These are phyloP conservation scores for Cyphomyrus plagiostoma DNA, from an alignment of 2,113 vertebrate species.

Conservation along the genomic window DNA sequence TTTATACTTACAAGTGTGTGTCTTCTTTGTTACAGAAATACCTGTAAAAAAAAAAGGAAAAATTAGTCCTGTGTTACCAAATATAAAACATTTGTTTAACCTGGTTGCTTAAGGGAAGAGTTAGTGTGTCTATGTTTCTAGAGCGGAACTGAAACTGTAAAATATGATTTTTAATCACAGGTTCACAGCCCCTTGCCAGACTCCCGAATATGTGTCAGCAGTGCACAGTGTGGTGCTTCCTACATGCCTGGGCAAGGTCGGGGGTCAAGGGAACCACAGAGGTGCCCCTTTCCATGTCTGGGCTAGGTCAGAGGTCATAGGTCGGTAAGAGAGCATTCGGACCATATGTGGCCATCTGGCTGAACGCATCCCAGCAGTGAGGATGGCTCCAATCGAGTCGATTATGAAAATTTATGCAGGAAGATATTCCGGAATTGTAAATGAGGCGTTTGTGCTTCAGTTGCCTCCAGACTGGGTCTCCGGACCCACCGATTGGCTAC, in stretches of 20 bases:
- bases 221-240: not conserved
- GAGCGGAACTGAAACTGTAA: constrained; percentile 3
- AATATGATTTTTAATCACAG: not conserved
- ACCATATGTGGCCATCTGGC: constrained; percentile 1
- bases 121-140: not conserved
- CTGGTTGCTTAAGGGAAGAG: not conserved
- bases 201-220: not conserved
- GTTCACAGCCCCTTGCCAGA: not conserved
- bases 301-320: constrained; percentile 18
- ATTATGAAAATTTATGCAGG: constrained; percentile 14
- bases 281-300: constrained; percentile 24
- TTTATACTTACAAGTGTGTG: constrained; percentile 75
- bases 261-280: constrained; percentile 22
- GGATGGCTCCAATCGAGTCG: not conserved
- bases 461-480: not conserved
- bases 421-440: constrained; percentile 5
- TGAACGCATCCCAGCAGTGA: constrained; percentile 13
- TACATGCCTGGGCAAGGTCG: constrained; percentile 18
- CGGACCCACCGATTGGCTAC: not conserved
- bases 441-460: not conserved
- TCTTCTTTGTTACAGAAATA: constrained; percentile 80
- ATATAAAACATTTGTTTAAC: not conserved
- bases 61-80: not conserved
- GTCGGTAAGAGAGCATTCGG: not conserved
- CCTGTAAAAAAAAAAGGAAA: constrained; percentile 53